Evolutionary conservation across 1,140 invertebrate genomes (phyloP).

Genomic region (Zaprionus vittiger): DNA sequence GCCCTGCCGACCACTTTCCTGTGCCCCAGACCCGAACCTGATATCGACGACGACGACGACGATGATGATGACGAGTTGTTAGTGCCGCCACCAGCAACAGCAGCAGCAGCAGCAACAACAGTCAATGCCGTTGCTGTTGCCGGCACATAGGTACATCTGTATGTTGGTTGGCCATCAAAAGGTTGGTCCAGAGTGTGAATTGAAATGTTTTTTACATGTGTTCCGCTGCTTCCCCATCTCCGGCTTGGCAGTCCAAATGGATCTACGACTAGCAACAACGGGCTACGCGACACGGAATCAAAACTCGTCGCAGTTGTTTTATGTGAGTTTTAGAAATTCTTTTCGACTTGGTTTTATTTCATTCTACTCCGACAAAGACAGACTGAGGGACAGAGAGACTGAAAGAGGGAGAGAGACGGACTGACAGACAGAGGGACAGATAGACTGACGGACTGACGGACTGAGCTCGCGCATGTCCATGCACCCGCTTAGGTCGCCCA

Average conservation of each 20-base stretch:
- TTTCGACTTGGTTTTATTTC: constrained; percentile 45
- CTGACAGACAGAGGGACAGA: background rate
- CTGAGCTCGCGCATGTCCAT: constrained; percentile 28
- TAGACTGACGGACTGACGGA: background rate
- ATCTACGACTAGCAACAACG: constrained; percentile 42
- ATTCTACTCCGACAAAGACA: constrained; percentile 3
- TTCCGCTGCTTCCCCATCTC: constrained; percentile 24
- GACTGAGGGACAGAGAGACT: background rate
- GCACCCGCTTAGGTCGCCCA: constrained; percentile 41
- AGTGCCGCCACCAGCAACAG: constrained; percentile 1
- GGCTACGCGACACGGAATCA: constrained; percentile 62
- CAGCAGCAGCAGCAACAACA: background rate
- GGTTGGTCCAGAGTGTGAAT: constrained; percentile 71
- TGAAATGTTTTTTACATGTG: constrained; percentile 77
- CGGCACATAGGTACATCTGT: background rate
- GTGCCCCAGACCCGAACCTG: constrained; percentile 67
- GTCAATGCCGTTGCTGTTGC: background rate
- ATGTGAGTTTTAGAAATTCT: constrained; percentile 73
- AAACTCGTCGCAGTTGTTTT: constrained; percentile 74
- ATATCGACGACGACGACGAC: constrained; percentile 52
- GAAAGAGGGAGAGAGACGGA: background rate
- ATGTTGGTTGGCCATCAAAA: constrained; percentile 30
- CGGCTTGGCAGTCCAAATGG: constrained; percentile 46
- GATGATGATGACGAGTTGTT: constrained; percentile 57
- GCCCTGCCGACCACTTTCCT: constrained; percentile 45